These are phyloP conservation scores for Lymantria dispar DNA, from an alignment of 2,888 invertebrate genomes.

Conservation along the genomic window DNA sequence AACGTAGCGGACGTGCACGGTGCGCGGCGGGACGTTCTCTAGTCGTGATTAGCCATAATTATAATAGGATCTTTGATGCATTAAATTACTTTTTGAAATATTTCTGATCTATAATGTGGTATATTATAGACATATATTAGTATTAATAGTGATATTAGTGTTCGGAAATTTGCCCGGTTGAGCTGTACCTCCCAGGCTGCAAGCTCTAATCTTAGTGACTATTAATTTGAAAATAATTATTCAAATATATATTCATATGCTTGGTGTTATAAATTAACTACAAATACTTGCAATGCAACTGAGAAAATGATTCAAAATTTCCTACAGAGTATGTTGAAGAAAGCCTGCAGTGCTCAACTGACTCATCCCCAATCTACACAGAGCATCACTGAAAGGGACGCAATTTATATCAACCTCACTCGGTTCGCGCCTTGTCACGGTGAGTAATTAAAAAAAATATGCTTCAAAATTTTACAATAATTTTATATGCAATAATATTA, in stretches of 20 bases:
- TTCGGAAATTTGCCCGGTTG: neutral
- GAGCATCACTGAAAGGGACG: constrained; percentile 63
- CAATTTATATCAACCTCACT: constrained; percentile 62
- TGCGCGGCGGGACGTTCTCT: neutral
- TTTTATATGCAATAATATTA: too few relatives aligned
- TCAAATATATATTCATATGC: too few relatives aligned
- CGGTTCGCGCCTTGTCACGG: constrained; percentile 56
- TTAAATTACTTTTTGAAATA: too few relatives aligned
- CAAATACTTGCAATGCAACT: neutral
- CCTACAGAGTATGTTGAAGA: constrained; percentile 58
- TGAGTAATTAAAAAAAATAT: constrained; percentile 14
- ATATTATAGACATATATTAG: too few relatives aligned
- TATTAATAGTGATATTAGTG: too few relatives aligned
- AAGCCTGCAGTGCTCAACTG: constrained; percentile 65
- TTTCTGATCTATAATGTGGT: too few relatives aligned
- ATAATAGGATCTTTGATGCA: too few relatives aligned
- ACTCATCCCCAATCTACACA: constrained; percentile 62
- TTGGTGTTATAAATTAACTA: too few relatives aligned
- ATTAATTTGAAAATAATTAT: too few relatives aligned
- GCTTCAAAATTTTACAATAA: too few relatives aligned
- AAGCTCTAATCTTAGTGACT: neutral
- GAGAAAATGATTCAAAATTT: constrained; percentile 3
- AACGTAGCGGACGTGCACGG: neutral
- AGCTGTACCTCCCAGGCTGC: neutral
- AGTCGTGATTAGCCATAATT: too few relatives aligned